phyloP scores from a whole-genome alignment of 1,140 invertebrate genomes.

The Trachelipus rathkii region DNA sequence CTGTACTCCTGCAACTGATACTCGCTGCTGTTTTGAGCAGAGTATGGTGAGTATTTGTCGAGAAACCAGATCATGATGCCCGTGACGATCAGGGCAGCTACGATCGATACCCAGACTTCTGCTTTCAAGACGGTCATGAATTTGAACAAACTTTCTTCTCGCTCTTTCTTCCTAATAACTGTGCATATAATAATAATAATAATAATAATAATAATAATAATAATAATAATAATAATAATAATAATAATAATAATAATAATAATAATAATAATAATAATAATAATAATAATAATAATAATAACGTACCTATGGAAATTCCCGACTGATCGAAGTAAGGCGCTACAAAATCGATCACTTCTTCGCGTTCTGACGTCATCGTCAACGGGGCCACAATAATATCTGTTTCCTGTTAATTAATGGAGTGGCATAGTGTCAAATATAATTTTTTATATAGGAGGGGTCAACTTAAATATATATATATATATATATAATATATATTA shows the following conservation, averaged over 20 bases:
- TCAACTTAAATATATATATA: no score
- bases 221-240: constrained; percentile 28
- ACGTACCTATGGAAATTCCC: constrained; percentile 72
- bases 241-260: constrained; percentile 1
- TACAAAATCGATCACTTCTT: constrained; percentile 88
- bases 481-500: no score
- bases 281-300: constrained; percentile 10
- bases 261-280: constrained; percentile 23
- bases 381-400: constrained; percentile 79
- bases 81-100: constrained; percentile 73
- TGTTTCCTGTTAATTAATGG: constrained; percentile 61
- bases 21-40: constrained; percentile 73
- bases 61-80: constrained; percentile 82
- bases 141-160: constrained; percentile 79
- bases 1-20: constrained; percentile 76
- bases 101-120: constrained; percentile 84
- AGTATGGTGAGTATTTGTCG: constrained; percentile 84
- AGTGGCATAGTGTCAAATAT: no score
- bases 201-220: neutral
- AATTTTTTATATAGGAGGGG: no score
- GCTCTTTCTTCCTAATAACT: constrained; percentile 78
- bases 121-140: constrained; percentile 83
- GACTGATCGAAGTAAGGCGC: constrained; percentile 86
- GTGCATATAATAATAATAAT: constrained; percentile 14
- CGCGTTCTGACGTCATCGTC: constrained; percentile 87